Evolutionary conservation across 2,888 invertebrate species (phyloP), one percentile per base, ranked within the genome.

Genomic region (Rhogogaster chlorosoma): DNA sequence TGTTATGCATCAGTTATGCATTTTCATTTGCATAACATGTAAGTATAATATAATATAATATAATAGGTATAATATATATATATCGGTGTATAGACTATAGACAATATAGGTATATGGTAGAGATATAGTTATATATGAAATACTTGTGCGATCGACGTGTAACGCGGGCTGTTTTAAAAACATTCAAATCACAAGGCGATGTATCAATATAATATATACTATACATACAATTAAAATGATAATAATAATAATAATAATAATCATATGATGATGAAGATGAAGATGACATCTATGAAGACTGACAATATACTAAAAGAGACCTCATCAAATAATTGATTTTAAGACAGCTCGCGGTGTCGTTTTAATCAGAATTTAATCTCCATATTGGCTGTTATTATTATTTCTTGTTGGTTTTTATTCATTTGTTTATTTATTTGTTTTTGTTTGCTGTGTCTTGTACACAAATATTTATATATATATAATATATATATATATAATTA

Each of bases 401-500:
- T 15, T 71, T 71, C 2, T 15, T 38, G 18, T 22, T 71, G 9
- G 38, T 38, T 2, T 32, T 18, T 15, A 26, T 61, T 71, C n/a
- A n/a, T n/a, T n/a, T n/a, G n/a, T n/a, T n/a, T n/a, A n/a, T 53
- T 36, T 32, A 7, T 73, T 73, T 61, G 32, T 15, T 32, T n/a
- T 61, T 49, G 15, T 75, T 42, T 45, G 29, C 38, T 57, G 29
- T 77, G 15, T 77, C 77, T 78, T 32, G 22, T 29, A 84, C 42
- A 77, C 45, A 42, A 67, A 45, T 42, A 45, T 70, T 75, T 78
- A 84, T 49, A 49, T 49, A 64, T 42, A 45, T 70, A 78, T 78
- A 84, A 45, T 70, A 78, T 84, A 84, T 49, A 49, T 53, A 45
- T 87, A 84, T 77, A 85, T 82, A 86, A 86, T 86, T 85, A 87